Conservation (phyloP, 35 echinoderm and acorn worm genomes). For the Heliocidaris erythrogramma region DNA sequence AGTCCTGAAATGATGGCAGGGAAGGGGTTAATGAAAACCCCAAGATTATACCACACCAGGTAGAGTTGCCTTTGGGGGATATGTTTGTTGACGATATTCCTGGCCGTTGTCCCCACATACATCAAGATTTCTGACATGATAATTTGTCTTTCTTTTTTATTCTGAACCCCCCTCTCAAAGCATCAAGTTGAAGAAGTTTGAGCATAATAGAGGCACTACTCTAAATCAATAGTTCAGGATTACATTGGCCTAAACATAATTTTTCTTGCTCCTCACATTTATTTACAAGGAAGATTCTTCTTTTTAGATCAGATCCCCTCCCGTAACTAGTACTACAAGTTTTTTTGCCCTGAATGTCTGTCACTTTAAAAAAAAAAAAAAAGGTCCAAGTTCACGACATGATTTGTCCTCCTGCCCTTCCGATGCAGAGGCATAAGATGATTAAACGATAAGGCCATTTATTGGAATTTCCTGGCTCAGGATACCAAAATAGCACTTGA, state of each 20-base stretch:
- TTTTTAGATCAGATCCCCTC: no score
- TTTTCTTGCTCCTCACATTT: no score
- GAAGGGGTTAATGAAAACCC: not conserved
- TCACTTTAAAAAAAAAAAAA: not conserved
- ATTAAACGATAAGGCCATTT: not conserved
- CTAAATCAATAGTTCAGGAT: no score
- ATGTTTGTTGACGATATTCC: not conserved
- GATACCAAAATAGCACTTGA: not conserved
- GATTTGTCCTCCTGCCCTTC: not conserved
- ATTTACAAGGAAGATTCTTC: no score
- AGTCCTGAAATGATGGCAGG: not conserved
- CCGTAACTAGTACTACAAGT: no score
- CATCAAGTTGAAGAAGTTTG: no score
- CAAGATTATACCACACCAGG: not conserved
- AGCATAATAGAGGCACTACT: no score
- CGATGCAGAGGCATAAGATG: not conserved
- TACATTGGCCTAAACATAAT: no score
- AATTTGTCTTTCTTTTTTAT: not conserved
- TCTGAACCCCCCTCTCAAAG: not conserved
- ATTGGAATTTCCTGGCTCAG: not conserved
- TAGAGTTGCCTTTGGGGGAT: not conserved
- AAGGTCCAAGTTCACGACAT: not conserved
- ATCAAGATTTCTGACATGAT: not conserved
- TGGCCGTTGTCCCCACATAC: not conserved
- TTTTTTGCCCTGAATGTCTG: no score